phyloP scores from a whole-genome alignment of 2,888 invertebrate genomes.

The Shargacucullia verbasci region DNA sequence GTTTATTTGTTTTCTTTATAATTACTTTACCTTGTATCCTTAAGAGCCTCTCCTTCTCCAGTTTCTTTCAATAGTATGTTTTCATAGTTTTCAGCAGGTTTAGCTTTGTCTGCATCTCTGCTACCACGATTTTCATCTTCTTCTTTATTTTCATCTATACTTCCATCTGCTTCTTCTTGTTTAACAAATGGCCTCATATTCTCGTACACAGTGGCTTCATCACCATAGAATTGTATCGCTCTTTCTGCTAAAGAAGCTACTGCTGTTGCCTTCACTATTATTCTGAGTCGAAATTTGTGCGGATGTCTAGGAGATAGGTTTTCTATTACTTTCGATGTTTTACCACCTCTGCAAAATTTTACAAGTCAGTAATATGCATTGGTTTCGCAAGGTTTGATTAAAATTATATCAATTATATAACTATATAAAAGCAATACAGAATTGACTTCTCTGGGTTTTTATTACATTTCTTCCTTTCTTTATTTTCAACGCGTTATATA shows the following conservation, averaged over 20 bases:
- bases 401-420: too few species aligned
- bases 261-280: conserved; percentile 69
- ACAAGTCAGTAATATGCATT: too few species aligned
- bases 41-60: not conserved
- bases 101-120: not conserved
- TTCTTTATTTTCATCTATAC: not conserved
- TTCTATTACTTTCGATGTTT: conserved; percentile 76
- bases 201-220: conserved; percentile 59
- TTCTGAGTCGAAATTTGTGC: conserved; percentile 83
- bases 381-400: too few species aligned
- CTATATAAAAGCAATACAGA: too few species aligned
- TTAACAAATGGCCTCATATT: conserved; percentile 44
- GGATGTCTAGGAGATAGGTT: conserved; percentile 83
- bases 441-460: too few species aligned
- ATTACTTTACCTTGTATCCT: conserved; percentile 1
- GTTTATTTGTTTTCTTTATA: too few species aligned
- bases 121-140: not conserved
- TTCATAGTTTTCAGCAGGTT: not conserved
- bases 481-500: too few species aligned
- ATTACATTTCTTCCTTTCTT: too few species aligned
- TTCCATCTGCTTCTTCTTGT: conserved; percentile 8
- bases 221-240: conserved; percentile 68
- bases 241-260: conserved; percentile 61
- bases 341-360: conserved; percentile 83
- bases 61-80: not conserved